Evolutionary conservation across 2,113 vertebrate species (phyloP), one percentile per base, ranked within the genome.

Genomic region (Trogon surrucura): DNA sequence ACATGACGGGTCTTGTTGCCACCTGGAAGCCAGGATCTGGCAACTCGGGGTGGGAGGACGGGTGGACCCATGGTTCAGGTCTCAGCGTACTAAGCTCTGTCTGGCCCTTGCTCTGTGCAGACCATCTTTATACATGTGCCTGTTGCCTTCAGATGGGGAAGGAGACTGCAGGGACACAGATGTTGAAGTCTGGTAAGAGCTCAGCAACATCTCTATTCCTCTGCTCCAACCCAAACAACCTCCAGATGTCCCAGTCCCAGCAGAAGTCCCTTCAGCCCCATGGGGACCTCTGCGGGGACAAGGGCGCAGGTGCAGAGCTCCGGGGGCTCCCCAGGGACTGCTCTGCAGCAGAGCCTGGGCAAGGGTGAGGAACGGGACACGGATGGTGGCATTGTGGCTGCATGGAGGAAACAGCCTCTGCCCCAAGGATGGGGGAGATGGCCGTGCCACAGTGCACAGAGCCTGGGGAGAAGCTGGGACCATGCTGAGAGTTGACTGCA

Each of bases 361-460:
- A 32, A 36, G 30, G 41, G 23, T 0, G 5, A 90, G 30, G 48
- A 67, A n/a, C 0, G 0, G 41, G 36, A 16, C 0, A 32, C 27
- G 1, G 17, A 6, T 13, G 10, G 48, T 57, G 41, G 36, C 11
- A 36, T 38, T 11, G 6, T 54, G 21, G 8, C 69, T 72, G 41
- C 0, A 0, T 27, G 13, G 41, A 53, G 25, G 44, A 36, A 67
- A 29, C 27, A 66, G 53, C 14, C 27, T 60, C 32, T 65, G 47
- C 25, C 41, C 45, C 58, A 32, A 4, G 54, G 36, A 53, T 19
- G 41, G n/a, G 47, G 26, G 27, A 85, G 30, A 17, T 66, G 58
- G 41, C 57, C 1, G 0, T 70, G 67, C 22, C 29, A 34, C 48
- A 21, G 18, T 27, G n/a, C 36, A 27, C 25, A 23, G 53, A 53